These are phyloP conservation scores for Hipposideros larvatus DNA, from an alignment of 2,797 vertebrate genomes.

Conservation along the genomic window DNA sequence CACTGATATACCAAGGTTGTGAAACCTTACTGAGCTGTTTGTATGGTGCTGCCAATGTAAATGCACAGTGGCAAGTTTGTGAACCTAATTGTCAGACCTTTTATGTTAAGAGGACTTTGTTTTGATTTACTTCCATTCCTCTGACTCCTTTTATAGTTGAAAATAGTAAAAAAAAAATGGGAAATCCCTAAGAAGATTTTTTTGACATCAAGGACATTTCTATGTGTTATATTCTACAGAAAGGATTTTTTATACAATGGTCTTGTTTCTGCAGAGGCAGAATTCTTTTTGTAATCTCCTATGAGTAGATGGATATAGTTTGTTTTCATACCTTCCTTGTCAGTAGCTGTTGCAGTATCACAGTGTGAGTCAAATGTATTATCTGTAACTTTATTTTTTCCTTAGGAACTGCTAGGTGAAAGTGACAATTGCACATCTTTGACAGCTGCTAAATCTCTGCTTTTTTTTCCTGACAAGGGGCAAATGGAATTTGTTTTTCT, in stretches of 20 bases:
- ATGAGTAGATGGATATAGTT: background rate
- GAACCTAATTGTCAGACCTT: too few relatives aligned
- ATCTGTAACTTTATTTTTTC: background rate
- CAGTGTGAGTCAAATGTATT: background rate
- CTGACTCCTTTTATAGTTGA: conserved; percentile 21
- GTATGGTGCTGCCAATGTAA: too few relatives aligned
- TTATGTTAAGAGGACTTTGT: background rate
- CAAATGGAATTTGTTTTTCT: conserved; percentile 68
- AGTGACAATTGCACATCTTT: background rate
- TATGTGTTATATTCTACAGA: background rate
- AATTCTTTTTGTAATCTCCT: background rate
- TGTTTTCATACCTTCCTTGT: conserved; percentile 22
- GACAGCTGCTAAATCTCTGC: conserved; percentile 5
- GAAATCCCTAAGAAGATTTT: background rate
- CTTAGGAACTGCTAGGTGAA: background rate
- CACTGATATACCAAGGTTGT: too few relatives aligned
- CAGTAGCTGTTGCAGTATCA: background rate
- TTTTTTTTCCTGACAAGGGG: background rate
- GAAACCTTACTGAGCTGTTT: too few relatives aligned
- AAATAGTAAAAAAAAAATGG: conserved; percentile 35
- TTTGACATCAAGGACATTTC: conserved; percentile 57
- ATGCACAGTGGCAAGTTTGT: too few relatives aligned
- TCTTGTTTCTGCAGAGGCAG: background rate
- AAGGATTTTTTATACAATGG: background rate
- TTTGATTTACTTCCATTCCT: conserved; percentile 60